These are phyloP conservation scores for Olivierus martensii DNA, from an alignment of 1,140 invertebrate species.

Conservation along the genomic window DNA sequence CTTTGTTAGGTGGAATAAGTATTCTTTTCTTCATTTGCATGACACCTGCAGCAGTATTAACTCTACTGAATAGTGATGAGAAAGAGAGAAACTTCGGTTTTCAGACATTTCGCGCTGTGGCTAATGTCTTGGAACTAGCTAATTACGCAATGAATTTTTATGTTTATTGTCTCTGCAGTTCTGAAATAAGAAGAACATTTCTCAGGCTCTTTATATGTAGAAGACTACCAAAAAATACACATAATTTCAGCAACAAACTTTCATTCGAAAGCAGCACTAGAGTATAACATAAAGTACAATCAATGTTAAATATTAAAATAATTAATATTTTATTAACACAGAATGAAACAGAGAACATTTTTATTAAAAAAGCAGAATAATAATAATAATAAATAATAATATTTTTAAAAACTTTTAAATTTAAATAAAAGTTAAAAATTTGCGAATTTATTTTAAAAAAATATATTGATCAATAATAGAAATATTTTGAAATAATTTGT, in stretches of 20 bases:
- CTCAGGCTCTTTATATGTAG: conserved; percentile 29
- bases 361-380: no score
- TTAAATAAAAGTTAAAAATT: no score
- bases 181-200: conserved; percentile 55
- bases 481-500: no score
- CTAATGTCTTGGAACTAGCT: conserved; percentile 54
- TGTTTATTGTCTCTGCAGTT: conserved; percentile 60
- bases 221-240: conserved; percentile 1
- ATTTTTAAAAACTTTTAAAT: no score
- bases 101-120: conserved; percentile 54
- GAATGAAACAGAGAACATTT: no score
- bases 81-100: conserved; percentile 25
- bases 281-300: neutral
- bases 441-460: no score
- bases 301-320: no score
- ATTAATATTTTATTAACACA: no score
- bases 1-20: conserved; percentile 53
- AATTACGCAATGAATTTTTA: conserved; percentile 67
- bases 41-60: conserved; percentile 57
- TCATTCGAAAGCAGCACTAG: conserved; percentile 11
- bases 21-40: conserved; percentile 57
- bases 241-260: conserved; percentile 6
- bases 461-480: no score
- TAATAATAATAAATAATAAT: no score
- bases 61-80: conserved; percentile 30